Evolutionary conservation across 2,113 vertebrate genomes (phyloP), one percentile per base, ranked within the genome.

Genomic region (Coptodon bakossiorum): DNA sequence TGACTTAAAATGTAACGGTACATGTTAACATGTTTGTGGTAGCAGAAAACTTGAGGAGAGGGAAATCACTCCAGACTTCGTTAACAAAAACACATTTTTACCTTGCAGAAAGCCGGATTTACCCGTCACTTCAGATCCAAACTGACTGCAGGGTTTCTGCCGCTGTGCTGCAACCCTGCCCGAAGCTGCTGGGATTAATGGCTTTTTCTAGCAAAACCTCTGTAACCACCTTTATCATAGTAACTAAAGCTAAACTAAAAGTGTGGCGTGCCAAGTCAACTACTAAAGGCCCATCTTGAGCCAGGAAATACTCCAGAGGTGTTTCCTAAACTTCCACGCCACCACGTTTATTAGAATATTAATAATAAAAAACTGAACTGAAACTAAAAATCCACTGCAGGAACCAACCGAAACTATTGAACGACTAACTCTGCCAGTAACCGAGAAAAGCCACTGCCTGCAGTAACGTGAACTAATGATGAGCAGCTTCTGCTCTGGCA

Each of bases 211-310:
- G 38, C 3, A 43, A 40, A 71, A 43, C 12, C 36, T 3, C 36
- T 14, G n/a, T 22, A 68, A 68, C n/a, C 66, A 71, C 12, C 12
- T 40, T 71, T 43, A 43, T 24, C 0, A 0, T 73, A 73, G 66
- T 45, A 43, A 6, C 66, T 73, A 73, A 10, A 73, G 38, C 38
- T 73, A 27, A 73, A 73, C 38, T 43, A 43, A 71, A 71, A 43
- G n/a, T 14, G 1, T 3, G 66, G 13, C 2, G 12, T 43, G 12
- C 36, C 5, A 22, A 68, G 36, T 71, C n/a, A 0, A 0, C 66
- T 24, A 16, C 12, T 24, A 71, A 43, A 43, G 5, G 12, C 13
- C 66, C 66, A 6, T 71, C 2, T 71, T 71, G 66, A 43, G 66
- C n/a, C n/a, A 24, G 38, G 38, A 43, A 43, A 71, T 22, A 68